Base-by-base conservation (phyloP, 2,888 invertebrate species). In the Dyspetes luteomarginatus region DNA sequence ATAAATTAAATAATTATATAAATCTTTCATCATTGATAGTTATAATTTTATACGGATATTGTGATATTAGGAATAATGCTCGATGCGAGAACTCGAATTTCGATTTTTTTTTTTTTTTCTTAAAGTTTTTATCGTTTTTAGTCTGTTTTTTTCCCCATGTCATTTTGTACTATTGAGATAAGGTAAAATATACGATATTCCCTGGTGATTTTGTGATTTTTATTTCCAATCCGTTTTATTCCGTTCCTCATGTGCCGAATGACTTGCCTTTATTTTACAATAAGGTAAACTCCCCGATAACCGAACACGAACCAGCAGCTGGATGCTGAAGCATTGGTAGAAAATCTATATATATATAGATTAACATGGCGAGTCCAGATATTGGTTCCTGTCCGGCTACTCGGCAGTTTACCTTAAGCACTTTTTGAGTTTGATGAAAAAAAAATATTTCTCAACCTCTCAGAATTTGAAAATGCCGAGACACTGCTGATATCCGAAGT, bases 401-500 rank as follows among this genome's bases (percentile, higher is more conserved):
- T n/a, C n/a, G n/a, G n/a, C n/a, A n/a, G n/a, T n/a, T n/a, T n/a
- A n/a, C n/a, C n/a, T n/a, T n/a, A 4, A 26, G 58, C 22, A 30
- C 12, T 2, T 15, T 48, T 58, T 4, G 30, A 2, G 24, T 19
- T 28, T 43, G 26, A 19, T 19, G 22, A 50, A 3, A 9, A 43
- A 50, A 82, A 68, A 52, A 48, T 41, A 43, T 71, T 75, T 71
- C 52, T 80, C 67, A 24, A 7, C 79, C 74, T 26, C 82, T 30
- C 91, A 98, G 99, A 99, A 93, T 99, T 99, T 93, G 99, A 99
- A 93, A 98, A 97, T 93, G 98, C 98, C 0, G 99, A 99, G 93
- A 99, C 99, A 0, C 93, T 99, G 75, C 93, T 99, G 69, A 98
- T 99, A 91, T 98, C 98, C 1, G 98, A 98, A 93, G 98, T 98